A percentile compares a stretch with the other conserved stretches of the same genome.
phyloP scores from a whole-genome alignment of 2,113 vertebrate genomes.

The Siniperca knerii region DNA sequence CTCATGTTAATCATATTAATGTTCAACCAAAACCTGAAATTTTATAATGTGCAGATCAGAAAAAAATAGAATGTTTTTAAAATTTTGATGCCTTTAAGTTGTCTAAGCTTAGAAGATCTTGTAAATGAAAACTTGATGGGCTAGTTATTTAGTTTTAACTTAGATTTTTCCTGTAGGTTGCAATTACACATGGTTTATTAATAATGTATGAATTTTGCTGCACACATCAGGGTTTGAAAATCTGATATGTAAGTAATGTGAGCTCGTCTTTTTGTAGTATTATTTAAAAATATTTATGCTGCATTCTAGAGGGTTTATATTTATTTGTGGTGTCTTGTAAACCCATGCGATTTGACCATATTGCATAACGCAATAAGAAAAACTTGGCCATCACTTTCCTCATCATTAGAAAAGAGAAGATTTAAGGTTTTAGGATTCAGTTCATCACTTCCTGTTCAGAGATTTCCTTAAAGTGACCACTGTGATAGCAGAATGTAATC shows the following conservation, averaged over 20 bases:
- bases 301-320: neutral
- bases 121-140: too few species aligned
- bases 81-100: too few species aligned
- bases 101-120: neutral
- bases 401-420: neutral
- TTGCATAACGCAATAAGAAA: neutral
- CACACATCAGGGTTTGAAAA: neutral
- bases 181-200: neutral
- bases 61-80: too few species aligned
- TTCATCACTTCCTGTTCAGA: neutral
- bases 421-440: neutral
- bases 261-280: neutral
- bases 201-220: too few species aligned
- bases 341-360: neutral
- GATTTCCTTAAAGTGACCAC: neutral
- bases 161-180: neutral
- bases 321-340: neutral
- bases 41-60: neutral
- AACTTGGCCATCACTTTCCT: neutral
- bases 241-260: too few species aligned
- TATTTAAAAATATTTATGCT: neutral
- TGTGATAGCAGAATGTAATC: neutral
- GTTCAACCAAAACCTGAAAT: neutral
- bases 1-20: too few species aligned
- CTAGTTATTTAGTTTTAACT: neutral